Evolutionary conservation across 1,140 invertebrate species (phyloP), one percentile per base, ranked within the genome.

Genomic region (Bicyclus anynana): DNA sequence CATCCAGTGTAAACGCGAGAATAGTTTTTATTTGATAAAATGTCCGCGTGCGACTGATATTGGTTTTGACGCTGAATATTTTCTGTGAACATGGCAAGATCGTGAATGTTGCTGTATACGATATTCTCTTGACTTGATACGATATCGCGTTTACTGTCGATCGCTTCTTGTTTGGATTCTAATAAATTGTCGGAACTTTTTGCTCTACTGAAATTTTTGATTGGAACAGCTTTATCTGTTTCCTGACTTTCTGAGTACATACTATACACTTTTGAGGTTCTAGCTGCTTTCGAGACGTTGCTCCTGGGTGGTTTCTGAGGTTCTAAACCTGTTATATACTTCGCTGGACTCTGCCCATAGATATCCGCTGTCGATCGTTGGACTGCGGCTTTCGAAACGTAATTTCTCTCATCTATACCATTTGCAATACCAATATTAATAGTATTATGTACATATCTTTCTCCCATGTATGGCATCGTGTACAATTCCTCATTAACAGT

Each of bases 271-370:
- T 89, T 89, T 7, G 87, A 86, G n/a, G 84, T 89, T 53, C 87
- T 76, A 20, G 85, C 84, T 56, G 85, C 78, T 35, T 87, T 87
- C 5, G 87, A 85, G 0, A 89, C 68, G 50, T 84, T 80, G 53
- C 85, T 85, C 58, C 87, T 72, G n/a, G 87, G 87, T 55, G 87
- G 87, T 69, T 89, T 89, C 59, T 89, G 86, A n/a, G 87, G 87
- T 59, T 89, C 87, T 40, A 86, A 66, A 5, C 87, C 86, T n/a
- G 87, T 89, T 2, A 89, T 82, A 53, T 88, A 89, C 59, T 89
- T 89, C 2, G 88, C 82, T 33, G 88, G 88, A 59, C 82, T 83
- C 52, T 86, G 83, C 6, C 68, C 79, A 50, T 88, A 88, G 21
- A 86, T 76, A 16, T 84, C 80, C 29, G 77, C 80, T 9, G 78